A percentile compares a stretch with the other conserved stretches of the same genome.
phyloP scores from a whole-genome alignment of 2,888 invertebrate species.

The Caenorhabditis angaria region DNA sequence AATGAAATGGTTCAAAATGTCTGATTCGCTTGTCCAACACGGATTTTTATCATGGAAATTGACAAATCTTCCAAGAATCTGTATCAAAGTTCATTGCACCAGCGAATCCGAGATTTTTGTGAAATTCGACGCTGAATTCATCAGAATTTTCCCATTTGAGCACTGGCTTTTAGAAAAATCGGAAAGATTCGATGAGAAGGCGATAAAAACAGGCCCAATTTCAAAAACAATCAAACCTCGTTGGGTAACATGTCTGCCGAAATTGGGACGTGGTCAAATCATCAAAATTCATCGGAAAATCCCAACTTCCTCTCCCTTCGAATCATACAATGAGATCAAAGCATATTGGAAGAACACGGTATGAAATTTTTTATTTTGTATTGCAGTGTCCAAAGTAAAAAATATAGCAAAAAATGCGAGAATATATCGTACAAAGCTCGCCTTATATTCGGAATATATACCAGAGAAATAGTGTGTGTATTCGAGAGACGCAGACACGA shows the following conservation, averaged over 20 bases:
- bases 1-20: conserved; percentile 28
- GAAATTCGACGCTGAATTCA: conserved; percentile 1
- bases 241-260: conserved; percentile 37
- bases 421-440: too few relatives aligned
- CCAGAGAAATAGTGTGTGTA: neutral
- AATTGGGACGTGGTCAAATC: conserved; percentile 28
- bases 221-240: conserved; percentile 15
- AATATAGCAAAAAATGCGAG: neutral
- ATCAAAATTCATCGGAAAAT: conserved; percentile 24
- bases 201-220: conserved; percentile 7
- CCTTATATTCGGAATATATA: neutral
- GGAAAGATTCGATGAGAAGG: conserved; percentile 21
- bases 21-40: conserved; percentile 29
- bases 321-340: conserved; percentile 24
- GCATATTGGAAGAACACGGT: conserved; percentile 37
- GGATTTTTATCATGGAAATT: conserved; percentile 32
- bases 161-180: conserved; percentile 25
- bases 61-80: conserved; percentile 21
- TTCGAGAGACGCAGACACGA: too few relatives aligned
- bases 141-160: conserved; percentile 29
- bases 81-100: neutral
- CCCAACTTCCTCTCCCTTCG: conserved; percentile 27
- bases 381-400: too few relatives aligned
- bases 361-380: neutral
- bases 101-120: neutral